Percentiles rank a stretch among this genome's conserved stretches.
phyloP scores from a whole-genome alignment of 2,797 vertebrate species.

The Paedocypris micromegethes region DNA sequence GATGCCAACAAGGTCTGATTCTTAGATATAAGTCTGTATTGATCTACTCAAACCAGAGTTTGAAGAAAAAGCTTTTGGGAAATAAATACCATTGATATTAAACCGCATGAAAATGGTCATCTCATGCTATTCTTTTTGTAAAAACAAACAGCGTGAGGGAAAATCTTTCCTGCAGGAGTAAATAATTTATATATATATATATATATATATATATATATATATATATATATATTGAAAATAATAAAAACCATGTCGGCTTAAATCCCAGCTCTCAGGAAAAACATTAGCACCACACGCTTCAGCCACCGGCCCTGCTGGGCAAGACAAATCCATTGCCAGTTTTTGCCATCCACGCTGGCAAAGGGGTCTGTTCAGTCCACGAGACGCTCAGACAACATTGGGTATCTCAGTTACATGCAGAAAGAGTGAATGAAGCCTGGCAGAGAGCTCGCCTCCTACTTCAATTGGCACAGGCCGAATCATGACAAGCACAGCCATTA shows the following conservation, averaged over 20 bases:
- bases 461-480: constrained; percentile 62
- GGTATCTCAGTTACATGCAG: constrained; percentile 32
- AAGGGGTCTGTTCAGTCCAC: not conserved
- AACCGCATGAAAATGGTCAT: too few species aligned
- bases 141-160: too few species aligned
- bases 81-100: not conserved
- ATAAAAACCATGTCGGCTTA: not conserved
- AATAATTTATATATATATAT: too few species aligned
- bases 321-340: constrained; percentile 24
- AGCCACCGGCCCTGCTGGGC: constrained; percentile 16
- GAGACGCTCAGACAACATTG: constrained; percentile 18
- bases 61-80: constrained; percentile 25
- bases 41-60: constrained; percentile 22
- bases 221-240: too few species aligned
- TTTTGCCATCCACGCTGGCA: constrained; percentile 31
- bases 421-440: constrained; percentile 52
- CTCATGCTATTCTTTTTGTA: too few species aligned
- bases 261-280: constrained; percentile 7
- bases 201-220: too few species aligned
- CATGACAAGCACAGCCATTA: constrained; percentile 55
- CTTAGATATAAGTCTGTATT: constrained; percentile 36
- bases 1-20: constrained; percentile 28
- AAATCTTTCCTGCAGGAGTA: too few species aligned
- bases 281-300: constrained; percentile 28
- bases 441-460: constrained; percentile 61